Percentiles rank a stretch among this genome's conserved stretches.
Evolutionary conservation across 1,140 invertebrate species (phyloP).

Genomic region (Hetaerina americana): DNA sequence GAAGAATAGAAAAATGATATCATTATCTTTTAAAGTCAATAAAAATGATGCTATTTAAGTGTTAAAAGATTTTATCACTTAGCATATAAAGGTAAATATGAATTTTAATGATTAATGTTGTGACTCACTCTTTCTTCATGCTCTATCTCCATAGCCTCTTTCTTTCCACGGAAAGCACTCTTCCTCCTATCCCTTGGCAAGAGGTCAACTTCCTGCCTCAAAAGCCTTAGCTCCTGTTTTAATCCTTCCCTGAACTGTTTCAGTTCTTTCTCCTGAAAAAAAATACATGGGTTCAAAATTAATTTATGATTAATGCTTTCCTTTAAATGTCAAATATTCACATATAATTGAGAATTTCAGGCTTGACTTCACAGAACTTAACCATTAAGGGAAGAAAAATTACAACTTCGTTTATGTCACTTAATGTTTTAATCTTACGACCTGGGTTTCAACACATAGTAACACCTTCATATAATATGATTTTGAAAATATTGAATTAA

Average conservation of each 20-base stretch:
- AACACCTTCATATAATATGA: too few relatives aligned
- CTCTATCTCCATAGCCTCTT: slow-evolving; percentile 76
- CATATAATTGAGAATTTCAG: too few relatives aligned
- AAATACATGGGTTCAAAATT: not conserved
- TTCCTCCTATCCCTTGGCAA: slow-evolving; percentile 87
- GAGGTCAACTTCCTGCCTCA: slow-evolving; percentile 90
- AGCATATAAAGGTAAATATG: not conserved
- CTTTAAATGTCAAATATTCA: too few relatives aligned
- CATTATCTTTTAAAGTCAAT: slow-evolving; percentile 8
- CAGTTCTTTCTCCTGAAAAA: slow-evolving; percentile 64
- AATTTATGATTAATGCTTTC: too few relatives aligned
- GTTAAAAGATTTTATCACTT: too few relatives aligned
- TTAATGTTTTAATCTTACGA: too few relatives aligned
- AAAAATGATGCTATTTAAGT: too few relatives aligned
- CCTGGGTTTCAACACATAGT: too few relatives aligned
- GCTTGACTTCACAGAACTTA: too few relatives aligned
- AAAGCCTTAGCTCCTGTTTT: slow-evolving; percentile 81
- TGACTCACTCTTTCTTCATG: slow-evolving; percentile 61
- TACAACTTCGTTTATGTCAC: too few relatives aligned
- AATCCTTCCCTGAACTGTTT: slow-evolving; percentile 83
- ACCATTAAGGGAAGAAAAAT: too few relatives aligned
- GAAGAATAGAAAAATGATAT: not conserved
- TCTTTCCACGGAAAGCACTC: slow-evolving; percentile 65
- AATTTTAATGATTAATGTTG: slow-evolving; percentile 6
- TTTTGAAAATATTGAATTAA: too few relatives aligned